Evolutionary conservation across 2,888 invertebrate genomes (phyloP).

Genomic region (Kryphioiulus occultus): DNA sequence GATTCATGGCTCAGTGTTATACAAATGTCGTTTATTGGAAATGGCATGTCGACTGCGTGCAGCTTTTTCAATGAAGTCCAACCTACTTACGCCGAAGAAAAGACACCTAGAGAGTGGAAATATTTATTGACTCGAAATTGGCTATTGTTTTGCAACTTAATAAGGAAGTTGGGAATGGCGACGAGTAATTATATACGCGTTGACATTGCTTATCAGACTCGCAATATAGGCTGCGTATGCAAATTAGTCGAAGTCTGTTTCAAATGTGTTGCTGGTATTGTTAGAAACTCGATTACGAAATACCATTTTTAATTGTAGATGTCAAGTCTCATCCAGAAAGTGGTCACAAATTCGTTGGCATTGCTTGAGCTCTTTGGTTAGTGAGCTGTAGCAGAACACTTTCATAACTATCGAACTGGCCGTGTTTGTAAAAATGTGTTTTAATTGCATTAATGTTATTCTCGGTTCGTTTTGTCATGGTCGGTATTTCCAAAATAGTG

Average conservation of each 20-base stretch:
- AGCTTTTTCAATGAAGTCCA: constrained; percentile 18
- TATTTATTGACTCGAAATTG: constrained; percentile 19
- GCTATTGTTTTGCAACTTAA: constrained; percentile 18
- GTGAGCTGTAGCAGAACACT: background rate
- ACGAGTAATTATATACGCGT: constrained; percentile 5
- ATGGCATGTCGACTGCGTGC: constrained; percentile 11
- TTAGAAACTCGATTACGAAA: background rate
- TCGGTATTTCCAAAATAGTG: background rate
- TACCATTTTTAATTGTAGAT: background rate
- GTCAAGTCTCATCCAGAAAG: background rate
- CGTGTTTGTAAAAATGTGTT: constrained; percentile 19
- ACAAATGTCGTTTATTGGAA: constrained; percentile 19
- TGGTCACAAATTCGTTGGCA: background rate
- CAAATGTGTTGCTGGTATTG: background rate
- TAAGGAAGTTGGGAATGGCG: background rate
- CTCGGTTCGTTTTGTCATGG: background rate
- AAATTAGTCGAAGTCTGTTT: background rate
- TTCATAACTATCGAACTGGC: background rate
- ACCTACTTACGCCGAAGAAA: background rate
- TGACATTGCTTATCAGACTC: constrained; percentile 8
- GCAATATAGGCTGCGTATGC: background rate
- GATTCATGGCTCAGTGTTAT: constrained; percentile 1
- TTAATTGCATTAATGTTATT: background rate
- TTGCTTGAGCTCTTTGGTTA: background rate
- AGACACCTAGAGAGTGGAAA: constrained; percentile 16